A percentile compares a stretch with the other conserved stretches of the same genome.
Conservation (phyloP, 2,113 vertebrate genomes). For the Meleagris gallopavo region DNA sequence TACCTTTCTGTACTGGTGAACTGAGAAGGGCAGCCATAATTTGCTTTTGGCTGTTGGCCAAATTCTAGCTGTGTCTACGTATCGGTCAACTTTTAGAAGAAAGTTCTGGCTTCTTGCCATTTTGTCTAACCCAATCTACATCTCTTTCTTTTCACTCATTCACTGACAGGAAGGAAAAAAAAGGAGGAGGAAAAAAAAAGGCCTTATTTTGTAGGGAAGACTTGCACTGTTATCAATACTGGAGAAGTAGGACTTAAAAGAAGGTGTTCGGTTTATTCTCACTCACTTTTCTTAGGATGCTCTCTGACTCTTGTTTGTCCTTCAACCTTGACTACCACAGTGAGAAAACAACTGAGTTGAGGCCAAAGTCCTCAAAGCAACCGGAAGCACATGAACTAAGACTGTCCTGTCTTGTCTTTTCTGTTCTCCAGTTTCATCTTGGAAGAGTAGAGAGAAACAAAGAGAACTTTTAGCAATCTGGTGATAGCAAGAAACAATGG, state of each 20-base stretch:
- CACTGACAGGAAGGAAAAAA: not conserved
- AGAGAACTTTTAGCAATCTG: not conserved
- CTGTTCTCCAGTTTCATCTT: not conserved
- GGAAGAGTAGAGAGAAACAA: not conserved
- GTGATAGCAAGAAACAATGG: not conserved
- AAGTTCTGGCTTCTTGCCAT: slow-evolving; percentile 16
- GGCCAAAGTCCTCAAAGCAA: not conserved
- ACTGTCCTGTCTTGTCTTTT: not conserved
- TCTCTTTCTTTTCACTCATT: not conserved
- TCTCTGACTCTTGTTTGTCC: not conserved
- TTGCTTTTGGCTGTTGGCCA: slow-evolving; percentile 11
- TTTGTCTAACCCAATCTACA: not conserved
- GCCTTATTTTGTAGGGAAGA: not conserved
- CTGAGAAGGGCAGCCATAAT: not conserved
- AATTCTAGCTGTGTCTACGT: not conserved
- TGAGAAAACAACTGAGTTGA: not conserved
- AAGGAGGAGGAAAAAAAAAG: not conserved
- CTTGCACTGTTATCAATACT: not conserved
- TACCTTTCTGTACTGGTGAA: slow-evolving; percentile 30
- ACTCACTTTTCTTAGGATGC: not conserved
- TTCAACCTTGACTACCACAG: not conserved
- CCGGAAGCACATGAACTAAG: not conserved
- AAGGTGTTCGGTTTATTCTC: not conserved
- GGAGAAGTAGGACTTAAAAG: not conserved
- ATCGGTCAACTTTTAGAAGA: slow-evolving; percentile 15